Percentiles rank a stretch among this genome's conserved stretches.
Evolutionary conservation across 2,113 vertebrate genomes (phyloP).

Genomic region (Clupea harengus): DNA sequence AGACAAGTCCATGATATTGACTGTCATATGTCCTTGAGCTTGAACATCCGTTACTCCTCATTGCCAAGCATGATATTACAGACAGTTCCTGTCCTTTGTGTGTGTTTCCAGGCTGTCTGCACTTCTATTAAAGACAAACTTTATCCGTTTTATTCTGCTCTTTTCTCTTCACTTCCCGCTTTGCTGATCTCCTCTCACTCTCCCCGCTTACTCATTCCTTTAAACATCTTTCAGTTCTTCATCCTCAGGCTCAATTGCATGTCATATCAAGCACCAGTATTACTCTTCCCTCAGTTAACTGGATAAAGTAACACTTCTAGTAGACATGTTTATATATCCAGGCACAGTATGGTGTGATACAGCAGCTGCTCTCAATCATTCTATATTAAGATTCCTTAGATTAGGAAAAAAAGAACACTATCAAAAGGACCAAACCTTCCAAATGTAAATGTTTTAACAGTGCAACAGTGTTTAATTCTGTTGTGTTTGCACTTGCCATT

Average conservation of each 20-base stretch:
- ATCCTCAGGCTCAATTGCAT: neutral
- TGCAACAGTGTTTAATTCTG: neutral
- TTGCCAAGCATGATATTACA: neutral
- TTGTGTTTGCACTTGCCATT: neutral
- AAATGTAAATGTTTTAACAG: neutral
- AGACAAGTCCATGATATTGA: neutral
- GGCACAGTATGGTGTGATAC: neutral
- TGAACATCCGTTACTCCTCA: neutral
- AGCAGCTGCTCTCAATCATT: neutral
- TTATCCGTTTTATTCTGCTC: neutral
- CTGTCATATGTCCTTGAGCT: neutral
- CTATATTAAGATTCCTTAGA: neutral
- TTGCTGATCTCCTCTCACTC: neutral
- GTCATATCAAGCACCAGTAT: neutral
- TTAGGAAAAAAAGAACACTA: neutral
- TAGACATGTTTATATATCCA: neutral
- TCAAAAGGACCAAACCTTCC: neutral
- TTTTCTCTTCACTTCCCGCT: neutral
- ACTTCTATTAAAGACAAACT: neutral
- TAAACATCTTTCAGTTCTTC: neutral
- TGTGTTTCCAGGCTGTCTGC: neutral
- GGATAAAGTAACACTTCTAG: neutral
- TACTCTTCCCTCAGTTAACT: neutral
- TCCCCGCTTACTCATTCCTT: neutral
- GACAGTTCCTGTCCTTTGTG: neutral